Base-by-base conservation (phyloP, 1,140 invertebrate genomes). In the Lordiphosa collinella region DNA sequence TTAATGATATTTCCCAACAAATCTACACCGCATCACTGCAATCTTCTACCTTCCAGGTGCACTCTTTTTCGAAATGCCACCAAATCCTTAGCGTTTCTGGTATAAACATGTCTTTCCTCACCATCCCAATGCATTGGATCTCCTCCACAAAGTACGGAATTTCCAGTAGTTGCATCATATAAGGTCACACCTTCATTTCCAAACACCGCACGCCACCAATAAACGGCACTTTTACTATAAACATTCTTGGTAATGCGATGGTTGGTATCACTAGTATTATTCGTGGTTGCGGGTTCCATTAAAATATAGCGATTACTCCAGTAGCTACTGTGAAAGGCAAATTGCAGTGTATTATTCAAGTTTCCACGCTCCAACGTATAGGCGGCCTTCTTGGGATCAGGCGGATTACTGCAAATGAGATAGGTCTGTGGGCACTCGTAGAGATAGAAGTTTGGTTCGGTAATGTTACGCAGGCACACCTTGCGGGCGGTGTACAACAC, bases 351-450 rank as follows among this genome's bases (percentile, higher is more conserved):
- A 25, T 57, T 60, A 16, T 61, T 60, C 10, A 10, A 11, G n/a
- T 72, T 35, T 0, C 49, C 53, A 0, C 79, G 68, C 11, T 73
- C 53, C 7, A 84, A 49, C 4, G 55, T 55, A 38, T 69, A 84
- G 1, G 78, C 44, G 0, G 78, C 78, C 48, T 65, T 78, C 35
- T 84, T 84, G 7, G 58, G 46, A 41, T 84, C 72, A 2, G 54
- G 29, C 0, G n/a, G 37, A 53, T 79, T 84, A 5, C 59, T 79
- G 54, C 84, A 87, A 31, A 87, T 84, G 22, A 87, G 29, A 48
- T 65, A 75, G 3, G 84, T 86, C 25, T 79, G 63, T 7, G 84
- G 66, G 5, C 84, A 87, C 43, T 87, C 84, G 46, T 78, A 75
- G 16, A 87, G 52, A 10, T 87, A 86, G 29, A 36, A 54, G 46